A percentile compares a stretch with the other conserved stretches of the same genome.
Evolutionary conservation across 2,888 invertebrate species (phyloP).

Genomic region (Meghimatium bilineatum): DNA sequence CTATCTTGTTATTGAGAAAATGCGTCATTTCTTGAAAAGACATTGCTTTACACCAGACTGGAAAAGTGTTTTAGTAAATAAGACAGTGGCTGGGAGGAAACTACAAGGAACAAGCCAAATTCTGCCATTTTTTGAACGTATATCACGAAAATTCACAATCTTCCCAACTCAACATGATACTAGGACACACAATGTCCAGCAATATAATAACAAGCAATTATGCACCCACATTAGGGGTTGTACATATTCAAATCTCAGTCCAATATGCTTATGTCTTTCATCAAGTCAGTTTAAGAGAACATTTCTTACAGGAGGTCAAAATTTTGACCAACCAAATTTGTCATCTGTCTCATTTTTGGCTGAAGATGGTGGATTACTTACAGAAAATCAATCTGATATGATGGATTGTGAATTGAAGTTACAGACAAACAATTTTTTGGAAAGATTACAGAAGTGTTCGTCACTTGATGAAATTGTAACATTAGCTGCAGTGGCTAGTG

Average conservation of each 20-base stretch:
- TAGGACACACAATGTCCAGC: background rate
- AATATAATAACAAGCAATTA: background rate
- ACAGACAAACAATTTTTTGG: background rate
- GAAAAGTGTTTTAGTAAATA: background rate
- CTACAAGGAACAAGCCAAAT: background rate
- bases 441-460: slow-evolving; percentile 3
- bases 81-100: background rate
- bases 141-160: background rate
- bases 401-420: background rate
- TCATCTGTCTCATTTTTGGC: background rate
- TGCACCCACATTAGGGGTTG: too few relatives aligned
- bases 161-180: background rate
- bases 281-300: too few relatives aligned
- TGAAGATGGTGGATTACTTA: too few relatives aligned
- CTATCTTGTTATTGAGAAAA: background rate
- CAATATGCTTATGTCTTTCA: background rate
- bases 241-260: too few relatives aligned
- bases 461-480: slow-evolving; percentile 7
- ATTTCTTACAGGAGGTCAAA: background rate
- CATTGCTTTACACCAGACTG: background rate
- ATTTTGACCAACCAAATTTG: background rate
- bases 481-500: background rate
- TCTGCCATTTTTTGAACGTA: background rate
- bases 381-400: background rate
- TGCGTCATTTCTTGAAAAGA: background rate